phyloP scores from a whole-genome alignment of 1,140 invertebrate genomes.

The Lepidurus apus region DNA sequence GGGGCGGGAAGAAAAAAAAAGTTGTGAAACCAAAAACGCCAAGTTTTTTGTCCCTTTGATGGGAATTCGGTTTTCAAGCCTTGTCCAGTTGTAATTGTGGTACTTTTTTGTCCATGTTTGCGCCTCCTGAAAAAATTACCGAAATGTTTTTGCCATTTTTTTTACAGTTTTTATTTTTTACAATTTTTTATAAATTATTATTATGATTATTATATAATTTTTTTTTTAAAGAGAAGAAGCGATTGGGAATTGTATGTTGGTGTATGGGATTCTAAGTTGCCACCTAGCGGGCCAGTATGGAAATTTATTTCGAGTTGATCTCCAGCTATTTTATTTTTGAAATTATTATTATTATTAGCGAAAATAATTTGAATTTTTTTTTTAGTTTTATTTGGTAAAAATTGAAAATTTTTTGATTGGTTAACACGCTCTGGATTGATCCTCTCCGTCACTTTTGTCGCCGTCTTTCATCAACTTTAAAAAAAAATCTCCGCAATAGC shows the following conservation, averaged over 20 bases:
- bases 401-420: not conserved
- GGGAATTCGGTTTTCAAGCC: constrained; percentile 21
- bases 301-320: not conserved
- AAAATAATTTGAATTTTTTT: not conserved
- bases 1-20: not conserved
- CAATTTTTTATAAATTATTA: not conserved
- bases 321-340: not conserved
- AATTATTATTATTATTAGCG: not conserved
- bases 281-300: constrained; percentile 13
- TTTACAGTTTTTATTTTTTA: not conserved
- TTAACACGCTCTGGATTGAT: not conserved
- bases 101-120: constrained; percentile 4
- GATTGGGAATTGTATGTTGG: not conserved
- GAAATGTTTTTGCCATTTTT: not conserved
- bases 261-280: not conserved
- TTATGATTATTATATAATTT: not conserved
- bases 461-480: not conserved
- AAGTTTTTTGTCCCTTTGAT: constrained; percentile 7
- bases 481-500: not conserved
- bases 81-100: constrained; percentile 11
- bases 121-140: not conserved
- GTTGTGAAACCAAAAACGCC: constrained; percentile 11
- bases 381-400: not conserved
- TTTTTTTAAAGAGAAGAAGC: not conserved
- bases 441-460: not conserved